phyloP scores from a whole-genome alignment of 2,888 invertebrate species.

The Mallateleia sp. region DNA sequence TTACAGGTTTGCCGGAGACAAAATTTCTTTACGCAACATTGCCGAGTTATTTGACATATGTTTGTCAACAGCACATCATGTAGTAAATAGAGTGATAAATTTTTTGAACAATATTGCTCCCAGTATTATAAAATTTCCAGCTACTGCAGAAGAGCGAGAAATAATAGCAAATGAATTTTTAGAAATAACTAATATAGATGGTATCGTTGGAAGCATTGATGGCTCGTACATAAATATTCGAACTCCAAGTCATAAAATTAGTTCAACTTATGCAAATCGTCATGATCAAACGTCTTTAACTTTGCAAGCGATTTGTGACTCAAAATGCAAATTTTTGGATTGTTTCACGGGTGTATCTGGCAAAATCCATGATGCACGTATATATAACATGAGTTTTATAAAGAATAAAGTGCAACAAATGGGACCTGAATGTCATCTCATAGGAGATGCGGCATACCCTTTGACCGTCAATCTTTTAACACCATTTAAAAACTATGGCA shows the following conservation, averaged over 20 bases:
- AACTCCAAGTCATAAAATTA: slow-evolving; percentile 5
- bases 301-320: slow-evolving; percentile 8
- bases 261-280: not conserved
- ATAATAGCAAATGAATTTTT: slow-evolving; percentile 6
- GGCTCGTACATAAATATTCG: slow-evolving; percentile 15
- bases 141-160: slow-evolving; percentile 5
- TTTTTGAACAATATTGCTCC: slow-evolving; percentile 1
- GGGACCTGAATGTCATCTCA: not conserved
- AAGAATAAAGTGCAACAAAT: slow-evolving; percentile 3
- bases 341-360: not conserved
- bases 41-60: slow-evolving; percentile 16
- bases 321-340: not conserved
- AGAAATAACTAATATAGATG: slow-evolving; percentile 10
- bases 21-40: slow-evolving; percentile 11
- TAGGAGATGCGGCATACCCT: slow-evolving; percentile 23
- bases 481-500: slow-evolving; percentile 1
- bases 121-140: not conserved
- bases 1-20: slow-evolving; percentile 11
- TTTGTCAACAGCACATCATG: not conserved
- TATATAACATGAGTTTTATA: slow-evolving; percentile 8
- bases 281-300: slow-evolving; percentile 5
- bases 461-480: not conserved
- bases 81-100: slow-evolving; percentile 6
- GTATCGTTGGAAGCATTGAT: slow-evolving; percentile 29
- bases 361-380: slow-evolving; percentile 5